phyloP scores from a whole-genome alignment of 2,113 vertebrate species.

The Thomomys bottae region DNA sequence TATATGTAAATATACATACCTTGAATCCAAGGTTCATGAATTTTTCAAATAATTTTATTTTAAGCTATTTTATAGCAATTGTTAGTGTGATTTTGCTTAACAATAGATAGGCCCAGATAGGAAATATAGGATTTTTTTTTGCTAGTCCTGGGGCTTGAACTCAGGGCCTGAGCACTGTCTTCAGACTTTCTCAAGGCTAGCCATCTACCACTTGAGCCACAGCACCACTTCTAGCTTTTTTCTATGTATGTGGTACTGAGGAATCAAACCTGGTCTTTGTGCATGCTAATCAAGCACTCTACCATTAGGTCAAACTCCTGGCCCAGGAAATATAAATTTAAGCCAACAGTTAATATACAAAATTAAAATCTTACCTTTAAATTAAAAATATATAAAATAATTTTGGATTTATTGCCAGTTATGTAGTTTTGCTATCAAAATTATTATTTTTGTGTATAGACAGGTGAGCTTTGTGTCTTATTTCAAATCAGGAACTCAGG shows the following conservation, averaged over 20 bases:
- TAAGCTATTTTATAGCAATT: not conserved
- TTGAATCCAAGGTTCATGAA: not conserved
- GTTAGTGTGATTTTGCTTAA: not conserved
- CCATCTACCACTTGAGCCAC: no score
- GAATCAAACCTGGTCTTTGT: no score
- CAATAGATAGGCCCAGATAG: not conserved
- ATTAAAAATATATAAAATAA: constrained; percentile 6
- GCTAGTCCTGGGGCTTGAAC: no score
- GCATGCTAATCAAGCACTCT: no score
- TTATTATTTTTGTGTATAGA: not conserved
- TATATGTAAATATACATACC: not conserved
- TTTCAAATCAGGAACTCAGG: constrained; percentile 54
- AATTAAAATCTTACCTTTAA: constrained; percentile 15
- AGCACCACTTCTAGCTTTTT: no score
- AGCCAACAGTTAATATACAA: not conserved
- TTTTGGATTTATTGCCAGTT: constrained; percentile 22
- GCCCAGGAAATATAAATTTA: not conserved
- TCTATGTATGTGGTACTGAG: no score
- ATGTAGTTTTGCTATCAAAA: constrained; percentile 36
- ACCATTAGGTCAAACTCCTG: no score
- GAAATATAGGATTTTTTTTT: no score
- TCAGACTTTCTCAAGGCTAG: no score
- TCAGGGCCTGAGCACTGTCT: no score
- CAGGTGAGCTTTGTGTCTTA: constrained; percentile 37
- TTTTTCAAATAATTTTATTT: not conserved